These are phyloP conservation scores for Intellagama lesueurii DNA, from an alignment of 2,797 vertebrate genomes.

Conservation along the genomic window DNA sequence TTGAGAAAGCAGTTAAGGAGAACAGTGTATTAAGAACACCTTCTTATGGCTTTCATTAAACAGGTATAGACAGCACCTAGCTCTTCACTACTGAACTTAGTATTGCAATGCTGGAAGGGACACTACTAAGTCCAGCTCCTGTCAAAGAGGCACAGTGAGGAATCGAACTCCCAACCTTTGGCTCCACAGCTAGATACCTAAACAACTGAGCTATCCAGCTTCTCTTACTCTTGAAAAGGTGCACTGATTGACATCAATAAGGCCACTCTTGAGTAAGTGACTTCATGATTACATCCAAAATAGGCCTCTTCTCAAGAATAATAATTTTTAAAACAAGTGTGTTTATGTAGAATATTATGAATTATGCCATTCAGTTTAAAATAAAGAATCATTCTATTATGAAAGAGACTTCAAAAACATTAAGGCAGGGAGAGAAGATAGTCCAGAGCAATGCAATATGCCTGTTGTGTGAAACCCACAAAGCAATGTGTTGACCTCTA, in stretches of 20 bases:
- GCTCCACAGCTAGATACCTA: no score
- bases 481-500: conserved; percentile 43
- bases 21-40: conserved; percentile 11
- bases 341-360: conserved; percentile 14
- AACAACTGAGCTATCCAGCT: no score
- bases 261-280: conserved; percentile 4
- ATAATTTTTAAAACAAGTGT: conserved; percentile 5
- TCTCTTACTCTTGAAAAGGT: conserved; percentile 5
- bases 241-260: not conserved
- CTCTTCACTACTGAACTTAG: no score
- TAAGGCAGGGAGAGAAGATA: not conserved
- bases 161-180: no score
- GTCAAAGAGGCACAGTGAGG: no score
- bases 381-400: conserved; percentile 16
- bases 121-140: no score
- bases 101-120: no score
- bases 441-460: conserved; percentile 35
- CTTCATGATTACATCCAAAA: conserved; percentile 14
- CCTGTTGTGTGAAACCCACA: conserved; percentile 34
- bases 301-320: not conserved
- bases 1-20: not conserved
- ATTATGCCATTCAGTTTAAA: not conserved
- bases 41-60: not conserved
- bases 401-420: not conserved
- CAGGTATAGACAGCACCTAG: not conserved